Conservation (phyloP, 1,140 invertebrate genomes). For the Colletes gigas region DNA sequence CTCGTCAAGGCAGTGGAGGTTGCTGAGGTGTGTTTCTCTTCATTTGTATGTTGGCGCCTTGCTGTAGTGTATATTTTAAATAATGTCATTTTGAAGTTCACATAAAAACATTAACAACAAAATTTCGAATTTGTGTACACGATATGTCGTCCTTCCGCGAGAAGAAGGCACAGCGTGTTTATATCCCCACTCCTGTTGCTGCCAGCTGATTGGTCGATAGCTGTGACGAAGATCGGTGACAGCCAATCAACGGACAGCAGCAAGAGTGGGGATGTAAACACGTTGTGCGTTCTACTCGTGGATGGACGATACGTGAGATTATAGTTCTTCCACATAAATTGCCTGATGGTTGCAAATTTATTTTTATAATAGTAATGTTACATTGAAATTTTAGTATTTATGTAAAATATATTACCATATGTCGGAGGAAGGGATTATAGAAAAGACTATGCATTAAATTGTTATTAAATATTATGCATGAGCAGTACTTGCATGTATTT, state of each 20-base stretch:
- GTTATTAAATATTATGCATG: conserved; percentile 42
- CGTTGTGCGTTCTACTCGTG: no score
- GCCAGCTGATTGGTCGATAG: no score
- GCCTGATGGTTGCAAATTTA: not conserved
- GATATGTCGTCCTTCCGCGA: not conserved
- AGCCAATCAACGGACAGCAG: no score
- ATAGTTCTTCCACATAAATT: conserved; percentile 12
- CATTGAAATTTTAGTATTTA: not conserved
- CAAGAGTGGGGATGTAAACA: no score
- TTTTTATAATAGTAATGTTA: conserved; percentile 7
- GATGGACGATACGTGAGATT: not conserved
- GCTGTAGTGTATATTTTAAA: conserved; percentile 41
- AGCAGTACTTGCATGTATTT: conserved; percentile 46
- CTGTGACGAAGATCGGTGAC: no score
- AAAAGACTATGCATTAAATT: conserved; percentile 23
- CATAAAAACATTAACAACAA: not conserved
- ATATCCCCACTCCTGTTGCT: no score
- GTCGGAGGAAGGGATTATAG: not conserved
- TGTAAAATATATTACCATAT: not conserved
- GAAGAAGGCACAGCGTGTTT: no score
- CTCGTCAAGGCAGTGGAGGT: conserved; percentile 81
- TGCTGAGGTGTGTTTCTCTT: conserved; percentile 82
- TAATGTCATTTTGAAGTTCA: conserved; percentile 3
- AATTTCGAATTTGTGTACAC: not conserved
- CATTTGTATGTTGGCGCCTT: conserved; percentile 60